These are phyloP conservation scores for Leuciscus idus DNA, from an alignment of 2,113 vertebrate genomes.

Conservation along the genomic window DNA sequence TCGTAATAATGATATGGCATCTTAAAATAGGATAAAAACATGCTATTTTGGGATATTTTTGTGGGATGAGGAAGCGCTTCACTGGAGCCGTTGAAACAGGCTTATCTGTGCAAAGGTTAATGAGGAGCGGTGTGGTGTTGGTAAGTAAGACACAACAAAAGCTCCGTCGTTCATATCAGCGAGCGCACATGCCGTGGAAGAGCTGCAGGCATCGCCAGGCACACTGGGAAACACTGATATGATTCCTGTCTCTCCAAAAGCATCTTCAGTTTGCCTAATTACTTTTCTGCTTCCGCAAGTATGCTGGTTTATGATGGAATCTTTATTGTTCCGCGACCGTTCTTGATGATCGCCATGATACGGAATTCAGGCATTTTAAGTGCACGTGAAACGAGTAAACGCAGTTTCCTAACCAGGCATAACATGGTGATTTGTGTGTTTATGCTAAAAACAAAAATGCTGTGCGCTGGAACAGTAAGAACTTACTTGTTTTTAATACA, in stretches of 20 bases:
- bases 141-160: conserved; percentile 69
- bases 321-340: conserved; percentile 8
- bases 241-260: conserved; percentile 55
- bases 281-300: conserved; percentile 56
- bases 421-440: neutral
- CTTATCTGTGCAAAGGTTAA: conserved; percentile 83
- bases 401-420: neutral
- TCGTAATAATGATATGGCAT: conserved; percentile 46
- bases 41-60: conserved; percentile 55
- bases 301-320: conserved; percentile 41
- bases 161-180: conserved; percentile 65
- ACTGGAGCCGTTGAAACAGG: conserved; percentile 73
- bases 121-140: conserved; percentile 73
- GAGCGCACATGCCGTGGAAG: conserved; percentile 47
- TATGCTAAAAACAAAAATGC: neutral
- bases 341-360: conserved; percentile 44
- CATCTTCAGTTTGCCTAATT: conserved; percentile 61
- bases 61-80: conserved; percentile 67
- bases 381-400: neutral
- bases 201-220: conserved; percentile 53
- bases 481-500: neutral
- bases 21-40: conserved; percentile 11
- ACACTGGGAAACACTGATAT: conserved; percentile 58
- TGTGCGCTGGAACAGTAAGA: neutral
- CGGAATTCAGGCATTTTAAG: conserved; percentile 9